Conservation (phyloP, 2,113 vertebrate genomes). For the Zingel zingel region DNA sequence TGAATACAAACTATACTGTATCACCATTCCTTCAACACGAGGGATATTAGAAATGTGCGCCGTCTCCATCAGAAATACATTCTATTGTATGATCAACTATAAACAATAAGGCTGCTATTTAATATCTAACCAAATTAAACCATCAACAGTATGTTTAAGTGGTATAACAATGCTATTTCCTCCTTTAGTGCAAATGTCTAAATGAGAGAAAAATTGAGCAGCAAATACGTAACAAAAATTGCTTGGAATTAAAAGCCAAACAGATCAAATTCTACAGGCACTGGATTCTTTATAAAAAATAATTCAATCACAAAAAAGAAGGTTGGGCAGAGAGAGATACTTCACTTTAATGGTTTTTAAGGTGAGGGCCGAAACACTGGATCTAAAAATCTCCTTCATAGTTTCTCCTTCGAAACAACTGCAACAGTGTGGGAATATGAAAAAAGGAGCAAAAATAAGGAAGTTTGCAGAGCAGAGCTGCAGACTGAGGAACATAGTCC, state of each 20-base stretch:
- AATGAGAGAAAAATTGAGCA: conserved; percentile 42
- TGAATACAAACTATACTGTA: conserved; percentile 44
- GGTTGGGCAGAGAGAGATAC: conserved; percentile 20
- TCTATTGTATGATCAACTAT: conserved; percentile 45
- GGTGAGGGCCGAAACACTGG: conserved; percentile 3
- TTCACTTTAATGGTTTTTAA: conserved; percentile 39
- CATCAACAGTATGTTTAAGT: conserved; percentile 19
- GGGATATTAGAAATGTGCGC: conserved; percentile 25
- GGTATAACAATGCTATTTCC: conserved; percentile 24
- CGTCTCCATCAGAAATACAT: conserved; percentile 49
- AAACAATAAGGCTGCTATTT: conserved; percentile 15
- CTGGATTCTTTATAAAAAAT: conserved; percentile 59
- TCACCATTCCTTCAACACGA: conserved; percentile 24
- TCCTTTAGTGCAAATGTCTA: conserved; percentile 63
- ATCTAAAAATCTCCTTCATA: conserved; percentile 15
- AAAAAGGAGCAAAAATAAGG: neutral
- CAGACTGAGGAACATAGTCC: conserved; percentile 7
- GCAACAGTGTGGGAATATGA: neutral
- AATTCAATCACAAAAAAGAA: conserved; percentile 14
- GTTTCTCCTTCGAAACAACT: conserved; percentile 21
- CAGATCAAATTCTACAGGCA: conserved; percentile 63
- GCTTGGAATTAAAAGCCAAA: conserved; percentile 43
- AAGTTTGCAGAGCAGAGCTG: neutral
- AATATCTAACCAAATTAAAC: conserved; percentile 19
- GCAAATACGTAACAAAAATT: conserved; percentile 26